These are phyloP conservation scores for Lepidurus apus DNA, from an alignment of 1,140 invertebrate genomes.

Conservation along the genomic window DNA sequence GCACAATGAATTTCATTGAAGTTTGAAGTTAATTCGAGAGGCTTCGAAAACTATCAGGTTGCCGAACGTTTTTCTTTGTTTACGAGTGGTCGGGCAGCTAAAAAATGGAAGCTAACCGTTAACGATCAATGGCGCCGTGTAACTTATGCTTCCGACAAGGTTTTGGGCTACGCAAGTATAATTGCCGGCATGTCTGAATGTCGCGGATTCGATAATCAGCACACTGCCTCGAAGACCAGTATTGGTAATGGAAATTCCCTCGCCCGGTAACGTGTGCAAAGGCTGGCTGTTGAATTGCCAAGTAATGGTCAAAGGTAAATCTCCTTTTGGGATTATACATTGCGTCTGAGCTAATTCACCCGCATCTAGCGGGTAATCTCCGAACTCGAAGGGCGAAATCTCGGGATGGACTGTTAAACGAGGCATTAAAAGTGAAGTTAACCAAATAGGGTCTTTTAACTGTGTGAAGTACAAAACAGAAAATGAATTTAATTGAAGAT, in stretches of 20 bases:
- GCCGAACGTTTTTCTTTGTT: background rate
- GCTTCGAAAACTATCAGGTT: background rate
- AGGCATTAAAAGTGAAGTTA: background rate
- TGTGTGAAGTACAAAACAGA: background rate
- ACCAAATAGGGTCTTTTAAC: background rate
- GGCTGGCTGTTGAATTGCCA: conserved; percentile 40
- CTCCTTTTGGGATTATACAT: conserved; percentile 45
- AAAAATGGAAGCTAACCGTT: conserved; percentile 38
- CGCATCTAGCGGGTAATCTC: conserved; percentile 53
- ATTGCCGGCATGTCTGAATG: conserved; percentile 53
- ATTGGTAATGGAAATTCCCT: conserved; percentile 48
- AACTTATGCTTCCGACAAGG: conserved; percentile 54
- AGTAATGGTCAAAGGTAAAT: conserved; percentile 45
- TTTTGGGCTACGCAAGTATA: conserved; percentile 73
- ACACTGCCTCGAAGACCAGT: conserved; percentile 53
- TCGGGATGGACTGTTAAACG: conserved; percentile 52
- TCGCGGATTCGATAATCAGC: conserved; percentile 49
- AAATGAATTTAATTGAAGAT: background rate
- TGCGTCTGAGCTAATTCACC: conserved; percentile 41
- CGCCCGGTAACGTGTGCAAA: conserved; percentile 40
- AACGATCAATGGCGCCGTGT: conserved; percentile 60
- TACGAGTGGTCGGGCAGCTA: conserved; percentile 37
- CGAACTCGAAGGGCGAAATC: conserved; percentile 57
- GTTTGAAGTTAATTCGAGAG: background rate
- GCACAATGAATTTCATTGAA: background rate